Percentiles rank a stretch among this genome's conserved stretches.
phyloP scores from a whole-genome alignment of 53 echinoderm and acorn worm genomes.

The Echinarachnius parma region DNA sequence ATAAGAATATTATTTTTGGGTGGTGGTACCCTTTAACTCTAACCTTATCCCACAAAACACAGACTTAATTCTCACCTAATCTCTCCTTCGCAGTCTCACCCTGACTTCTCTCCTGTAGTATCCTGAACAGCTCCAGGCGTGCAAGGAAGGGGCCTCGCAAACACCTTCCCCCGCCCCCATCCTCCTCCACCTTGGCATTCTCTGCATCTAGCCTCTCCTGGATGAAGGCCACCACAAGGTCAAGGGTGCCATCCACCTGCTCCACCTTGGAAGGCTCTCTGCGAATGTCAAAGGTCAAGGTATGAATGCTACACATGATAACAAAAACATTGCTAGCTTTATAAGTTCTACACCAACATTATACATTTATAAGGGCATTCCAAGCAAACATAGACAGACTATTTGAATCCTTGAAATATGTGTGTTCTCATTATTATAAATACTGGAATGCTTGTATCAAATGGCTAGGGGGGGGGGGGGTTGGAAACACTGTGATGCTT shows the following conservation, averaged over 20 bases:
- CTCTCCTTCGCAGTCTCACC: constrained; percentile 38
- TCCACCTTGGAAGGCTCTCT: constrained; percentile 21
- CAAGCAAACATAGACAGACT: too few species aligned
- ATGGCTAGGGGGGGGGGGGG: too few species aligned
- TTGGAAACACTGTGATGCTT: too few species aligned
- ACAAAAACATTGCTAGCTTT: too few species aligned
- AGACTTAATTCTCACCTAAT: constrained; percentile 37
- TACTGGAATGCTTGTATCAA: too few species aligned
- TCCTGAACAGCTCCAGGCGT: constrained; percentile 60
- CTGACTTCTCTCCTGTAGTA: constrained; percentile 46
- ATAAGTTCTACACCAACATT: too few species aligned
- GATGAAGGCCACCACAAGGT: constrained; percentile 57
- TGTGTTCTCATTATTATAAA: too few species aligned
- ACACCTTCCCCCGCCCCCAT: not conserved
- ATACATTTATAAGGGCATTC: too few species aligned
- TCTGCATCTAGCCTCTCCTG: constrained; percentile 50
- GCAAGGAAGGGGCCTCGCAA: constrained; percentile 75
- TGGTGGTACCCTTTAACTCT: too few species aligned
- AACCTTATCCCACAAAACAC: too few species aligned
- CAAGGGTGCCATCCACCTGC: constrained; percentile 56
- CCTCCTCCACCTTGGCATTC: constrained; percentile 36
- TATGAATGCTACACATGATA: not conserved
- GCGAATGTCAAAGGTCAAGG: not conserved
- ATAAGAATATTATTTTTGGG: too few species aligned
- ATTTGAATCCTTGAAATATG: too few species aligned